Evolutionary conservation across 2,888 invertebrate species (phyloP).

Genomic region (Chaitophorus viminalis): DNA sequence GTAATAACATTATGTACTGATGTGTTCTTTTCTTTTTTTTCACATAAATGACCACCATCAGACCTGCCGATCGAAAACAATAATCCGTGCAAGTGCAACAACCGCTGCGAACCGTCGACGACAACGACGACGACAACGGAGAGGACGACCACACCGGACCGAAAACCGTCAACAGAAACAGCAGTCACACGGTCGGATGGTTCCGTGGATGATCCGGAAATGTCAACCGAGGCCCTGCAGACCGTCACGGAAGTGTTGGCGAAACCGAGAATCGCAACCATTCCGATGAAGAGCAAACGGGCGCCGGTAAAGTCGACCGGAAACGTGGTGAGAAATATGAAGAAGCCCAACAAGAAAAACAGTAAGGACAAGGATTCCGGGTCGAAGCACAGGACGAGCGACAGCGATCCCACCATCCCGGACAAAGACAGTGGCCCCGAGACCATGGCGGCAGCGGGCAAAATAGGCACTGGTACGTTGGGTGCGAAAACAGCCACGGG

Average conservation of each 20-base stretch:
- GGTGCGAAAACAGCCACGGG: not conserved
- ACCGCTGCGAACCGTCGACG: conserved; percentile 17
- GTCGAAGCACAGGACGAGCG: conserved; percentile 31
- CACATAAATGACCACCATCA: not conserved
- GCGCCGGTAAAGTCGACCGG: conserved; percentile 45
- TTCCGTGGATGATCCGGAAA: too few relatives aligned
- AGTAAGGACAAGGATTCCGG: conserved; percentile 39
- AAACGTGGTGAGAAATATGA: conserved; percentile 50
- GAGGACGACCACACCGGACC: not conserved
- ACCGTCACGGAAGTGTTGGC: not conserved
- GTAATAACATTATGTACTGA: not conserved
- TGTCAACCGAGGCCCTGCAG: not conserved
- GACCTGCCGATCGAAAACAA: conserved; percentile 28
- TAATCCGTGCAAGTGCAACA: conserved; percentile 35
- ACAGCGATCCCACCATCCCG: not conserved
- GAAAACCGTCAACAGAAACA: not conserved
- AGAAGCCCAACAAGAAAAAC: conserved; percentile 46
- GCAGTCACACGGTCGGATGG: not conserved
- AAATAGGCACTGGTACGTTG: not conserved
- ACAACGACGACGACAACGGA: not conserved
- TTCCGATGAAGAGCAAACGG: conserved; percentile 48
- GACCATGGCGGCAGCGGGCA: not conserved
- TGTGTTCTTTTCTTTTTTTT: not conserved
- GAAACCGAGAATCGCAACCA: not conserved
- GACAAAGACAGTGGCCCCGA: not conserved